Conservation (phyloP, 1,140 invertebrate species). For the Platyscapa corneri region DNA sequence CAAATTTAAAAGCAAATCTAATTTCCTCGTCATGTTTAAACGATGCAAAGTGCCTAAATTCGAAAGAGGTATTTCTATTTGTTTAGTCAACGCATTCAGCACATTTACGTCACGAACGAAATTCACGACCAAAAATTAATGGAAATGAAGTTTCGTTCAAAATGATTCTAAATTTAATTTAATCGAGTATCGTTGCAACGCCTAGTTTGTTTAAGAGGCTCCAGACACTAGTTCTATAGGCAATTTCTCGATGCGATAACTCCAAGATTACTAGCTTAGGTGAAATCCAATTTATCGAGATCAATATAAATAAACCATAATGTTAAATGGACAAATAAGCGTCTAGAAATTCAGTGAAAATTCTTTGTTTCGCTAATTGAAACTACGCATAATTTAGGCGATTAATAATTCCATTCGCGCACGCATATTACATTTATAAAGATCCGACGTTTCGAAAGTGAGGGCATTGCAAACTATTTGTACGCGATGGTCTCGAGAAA, state of each 20-base stretch:
- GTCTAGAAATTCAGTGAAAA: neutral
- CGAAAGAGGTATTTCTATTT: neutral
- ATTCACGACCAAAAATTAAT: too few relatives aligned
- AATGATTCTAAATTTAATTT: neutral
- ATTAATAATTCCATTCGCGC: neutral
- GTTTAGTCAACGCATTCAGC: neutral
- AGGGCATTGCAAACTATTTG: neutral
- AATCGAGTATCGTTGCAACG: neutral
- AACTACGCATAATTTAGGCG: neutral
- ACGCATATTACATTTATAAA: neutral
- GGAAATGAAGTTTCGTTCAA: neutral
- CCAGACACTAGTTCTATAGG: too few relatives aligned
- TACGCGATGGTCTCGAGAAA: slow-evolving; percentile 22
- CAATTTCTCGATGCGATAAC: neutral
- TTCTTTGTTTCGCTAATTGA: neutral
- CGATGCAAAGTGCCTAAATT: neutral
- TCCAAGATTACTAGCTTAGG: neutral
- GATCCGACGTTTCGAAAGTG: slow-evolving; percentile 2
- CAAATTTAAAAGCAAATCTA: neutral
- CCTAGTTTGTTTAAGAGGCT: neutral
- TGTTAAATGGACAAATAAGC: neutral
- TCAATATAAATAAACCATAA: neutral
- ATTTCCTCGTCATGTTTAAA: neutral
- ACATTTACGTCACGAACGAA: neutral
- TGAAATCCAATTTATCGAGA: neutral